Evolutionary conservation across 2,113 vertebrate genomes (phyloP).

Genomic region (Fregata magnificens): DNA sequence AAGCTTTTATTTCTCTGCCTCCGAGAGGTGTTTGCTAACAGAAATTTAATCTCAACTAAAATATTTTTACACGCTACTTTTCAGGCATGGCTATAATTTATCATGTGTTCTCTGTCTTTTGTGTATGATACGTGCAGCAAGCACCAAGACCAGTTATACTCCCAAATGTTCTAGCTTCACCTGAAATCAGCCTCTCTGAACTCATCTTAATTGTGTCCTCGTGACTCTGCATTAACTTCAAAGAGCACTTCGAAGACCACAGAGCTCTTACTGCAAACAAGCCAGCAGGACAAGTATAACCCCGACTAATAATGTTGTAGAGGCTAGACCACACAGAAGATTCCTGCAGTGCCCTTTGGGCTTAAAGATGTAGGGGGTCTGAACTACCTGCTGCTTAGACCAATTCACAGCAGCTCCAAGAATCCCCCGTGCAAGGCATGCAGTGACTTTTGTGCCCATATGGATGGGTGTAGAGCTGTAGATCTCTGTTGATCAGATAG

Average conservation of each 20-base stretch:
- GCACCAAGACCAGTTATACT: background rate
- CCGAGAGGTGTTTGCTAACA: background rate
- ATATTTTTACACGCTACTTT: background rate
- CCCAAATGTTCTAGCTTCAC: background rate
- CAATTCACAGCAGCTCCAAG: background rate
- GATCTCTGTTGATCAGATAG: slow-evolving; percentile 42
- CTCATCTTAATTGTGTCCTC: background rate
- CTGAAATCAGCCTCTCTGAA: background rate
- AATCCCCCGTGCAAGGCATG: background rate
- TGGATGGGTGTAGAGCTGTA: slow-evolving; percentile 34
- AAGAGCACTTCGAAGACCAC: slow-evolving; percentile 26
- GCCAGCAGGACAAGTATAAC: slow-evolving; percentile 36
- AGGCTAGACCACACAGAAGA: slow-evolving; percentile 37
- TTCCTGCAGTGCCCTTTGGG: slow-evolving; percentile 30
- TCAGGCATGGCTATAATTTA: background rate
- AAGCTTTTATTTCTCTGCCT: background rate
- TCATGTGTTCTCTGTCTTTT: background rate
- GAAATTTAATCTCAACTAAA: background rate
- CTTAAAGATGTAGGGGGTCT: slow-evolving; percentile 57
- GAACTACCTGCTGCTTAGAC: background rate
- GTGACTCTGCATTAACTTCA: slow-evolving; percentile 10
- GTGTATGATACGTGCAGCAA: background rate
- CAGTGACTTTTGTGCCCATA: background rate
- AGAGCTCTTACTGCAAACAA: slow-evolving; percentile 21
- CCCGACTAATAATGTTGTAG: background rate